Evolutionary conservation across 1,140 invertebrate genomes (phyloP).

Genomic region (Scylla paramamosain): DNA sequence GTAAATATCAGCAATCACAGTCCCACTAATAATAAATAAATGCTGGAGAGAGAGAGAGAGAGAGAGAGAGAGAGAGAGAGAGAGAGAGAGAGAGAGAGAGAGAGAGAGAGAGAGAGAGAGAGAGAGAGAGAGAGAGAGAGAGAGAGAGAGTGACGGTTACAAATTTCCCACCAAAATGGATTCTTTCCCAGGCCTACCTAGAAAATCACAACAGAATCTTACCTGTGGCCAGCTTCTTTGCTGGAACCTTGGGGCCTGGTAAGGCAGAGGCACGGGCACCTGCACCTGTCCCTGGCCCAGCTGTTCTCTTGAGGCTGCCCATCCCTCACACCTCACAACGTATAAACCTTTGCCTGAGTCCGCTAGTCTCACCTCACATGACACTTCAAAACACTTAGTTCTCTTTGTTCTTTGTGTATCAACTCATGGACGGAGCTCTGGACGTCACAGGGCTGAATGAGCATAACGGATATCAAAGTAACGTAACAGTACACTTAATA

Average conservation of each 20-base stretch:
- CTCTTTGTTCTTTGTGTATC: not conserved
- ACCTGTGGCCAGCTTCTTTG: slow-evolving; percentile 70
- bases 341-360: not conserved
- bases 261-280: slow-evolving; percentile 30
- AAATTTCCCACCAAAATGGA: not conserved
- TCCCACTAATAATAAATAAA: too few species aligned
- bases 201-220: not conserved
- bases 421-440: slow-evolving; percentile 52
- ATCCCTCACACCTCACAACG: not conserved
- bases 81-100: too few species aligned
- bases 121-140: too few species aligned
- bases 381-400: too few species aligned
- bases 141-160: too few species aligned
- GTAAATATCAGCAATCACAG: too few species aligned
- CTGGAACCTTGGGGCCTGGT: slow-evolving; percentile 52
- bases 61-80: too few species aligned
- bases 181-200: not conserved
- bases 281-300: slow-evolving; percentile 11
- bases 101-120: too few species aligned
- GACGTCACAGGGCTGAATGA: slow-evolving; percentile 37
- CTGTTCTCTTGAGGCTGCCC: slow-evolving; percentile 63
- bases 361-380: not conserved
- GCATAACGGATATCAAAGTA: slow-evolving; percentile 16
- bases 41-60: too few species aligned
- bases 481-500: slow-evolving; percentile 27